Base-by-base conservation (phyloP, 2,888 invertebrate species). In the Pyrrhosoma nymphula region DNA sequence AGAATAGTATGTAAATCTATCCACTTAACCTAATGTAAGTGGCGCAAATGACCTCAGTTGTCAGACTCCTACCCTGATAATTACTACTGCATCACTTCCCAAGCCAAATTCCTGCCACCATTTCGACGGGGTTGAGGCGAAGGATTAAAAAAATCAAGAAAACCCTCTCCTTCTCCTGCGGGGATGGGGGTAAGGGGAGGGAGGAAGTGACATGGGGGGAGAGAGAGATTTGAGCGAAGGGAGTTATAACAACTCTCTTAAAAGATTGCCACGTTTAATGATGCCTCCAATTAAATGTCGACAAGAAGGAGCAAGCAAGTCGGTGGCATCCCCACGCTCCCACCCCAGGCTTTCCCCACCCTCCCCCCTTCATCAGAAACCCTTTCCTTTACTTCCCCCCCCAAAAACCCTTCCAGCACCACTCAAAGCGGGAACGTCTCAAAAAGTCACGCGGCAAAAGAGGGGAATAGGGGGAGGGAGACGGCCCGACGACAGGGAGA, bases 201-300 rank as follows among this genome's bases (percentile, higher is more conserved):
- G 63, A 69, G 47, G 93, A 14, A 69, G 20, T 8, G 63, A 91
- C 12, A 63, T 47, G 47, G 47, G 47, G 47, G 35, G 26, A n/a
- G 8, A 26, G n/a, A 69, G 69, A 47, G 47, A 47, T 47, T 47
- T 23, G 39, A 30, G 56, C 90, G 18, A n/a, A 8, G 56, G 63
- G 69, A 69, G 69, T 20, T 63, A 26, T 23, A 91, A 91, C 56
- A 47, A 47, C 93, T 75, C 93, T 75, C n/a, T 91, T 55, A 16
- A 93, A 93, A 93, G 93, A 93, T 93, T 93, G 39, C 93, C 93
- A n/a, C 82, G 39, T 47, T 26, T 93, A 93, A 93, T 93, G 93
- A 93, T 93, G 69, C 69, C 75, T 93, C 75, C 93, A 93, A 93
- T 93, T 93, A 93, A 93, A 91, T 91, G 63, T 63, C 20, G 39